Conservation (phyloP, 2,113 vertebrate species). For the Micromys minutus region DNA sequence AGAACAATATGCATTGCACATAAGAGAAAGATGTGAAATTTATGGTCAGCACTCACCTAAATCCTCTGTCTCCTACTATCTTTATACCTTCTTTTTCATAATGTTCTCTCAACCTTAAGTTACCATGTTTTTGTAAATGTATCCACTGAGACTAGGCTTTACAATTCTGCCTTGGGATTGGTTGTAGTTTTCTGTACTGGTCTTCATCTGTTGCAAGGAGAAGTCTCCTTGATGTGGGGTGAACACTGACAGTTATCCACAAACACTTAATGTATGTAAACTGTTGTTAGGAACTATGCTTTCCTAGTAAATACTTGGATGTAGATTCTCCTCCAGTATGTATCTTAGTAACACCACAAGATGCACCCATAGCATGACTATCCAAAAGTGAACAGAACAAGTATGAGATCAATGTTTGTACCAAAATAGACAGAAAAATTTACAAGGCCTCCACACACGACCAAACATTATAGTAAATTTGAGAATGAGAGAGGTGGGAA, state of each 20-base stretch:
- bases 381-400: neutral
- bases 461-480: neutral
- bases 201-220: neutral
- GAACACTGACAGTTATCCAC: neutral
- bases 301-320: neutral
- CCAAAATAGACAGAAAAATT: neutral
- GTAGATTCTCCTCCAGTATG: neutral
- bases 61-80: too few species aligned
- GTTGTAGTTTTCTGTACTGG: neutral
- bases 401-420: neutral
- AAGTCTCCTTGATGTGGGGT: neutral
- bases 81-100: neutral
- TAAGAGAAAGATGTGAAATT: neutral
- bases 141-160: neutral
- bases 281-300: neutral
- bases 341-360: neutral
- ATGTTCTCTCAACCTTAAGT: neutral
- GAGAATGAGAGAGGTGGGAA: neutral
- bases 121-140: too few species aligned
- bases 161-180: neutral
- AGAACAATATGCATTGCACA: slow-evolving; percentile 26
- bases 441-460: neutral
- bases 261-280: neutral
- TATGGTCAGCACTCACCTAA: neutral
- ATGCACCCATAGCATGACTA: neutral